A percentile compares a stretch with the other conserved stretches of the same genome.
Evolutionary conservation across 2,113 vertebrate species (phyloP).

Genomic region (Labeo catla): DNA sequence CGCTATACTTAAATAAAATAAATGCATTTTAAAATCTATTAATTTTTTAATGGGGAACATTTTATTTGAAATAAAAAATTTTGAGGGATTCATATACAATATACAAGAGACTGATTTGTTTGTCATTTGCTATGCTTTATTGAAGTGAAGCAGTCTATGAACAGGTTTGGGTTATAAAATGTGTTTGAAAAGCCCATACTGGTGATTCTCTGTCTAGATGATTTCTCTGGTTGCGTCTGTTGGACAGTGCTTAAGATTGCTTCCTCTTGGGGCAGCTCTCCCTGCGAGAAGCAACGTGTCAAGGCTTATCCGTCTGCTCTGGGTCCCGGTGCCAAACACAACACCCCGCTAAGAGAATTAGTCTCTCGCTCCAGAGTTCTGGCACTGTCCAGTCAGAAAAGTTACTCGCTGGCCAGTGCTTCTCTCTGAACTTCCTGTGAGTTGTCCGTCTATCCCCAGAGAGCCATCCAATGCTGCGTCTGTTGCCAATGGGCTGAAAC

Average conservation of each 20-base stretch:
- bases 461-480: slow-evolving; percentile 20
- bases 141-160: background rate
- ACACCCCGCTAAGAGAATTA: slow-evolving; percentile 55
- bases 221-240: slow-evolving; percentile 2
- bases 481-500: slow-evolving; percentile 17
- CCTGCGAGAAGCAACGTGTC: slow-evolving; percentile 6
- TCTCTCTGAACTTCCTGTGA: background rate
- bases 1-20: too few species aligned
- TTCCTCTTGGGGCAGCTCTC: slow-evolving; percentile 16
- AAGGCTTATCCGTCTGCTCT: slow-evolving; percentile 49
- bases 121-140: background rate
- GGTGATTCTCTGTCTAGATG: background rate
- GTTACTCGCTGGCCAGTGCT: slow-evolving; percentile 2
- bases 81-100: too few species aligned
- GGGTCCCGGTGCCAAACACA: slow-evolving; percentile 46
- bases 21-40: too few species aligned
- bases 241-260: slow-evolving; percentile 11
- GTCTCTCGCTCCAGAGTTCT: slow-evolving; percentile 22
- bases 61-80: background rate
- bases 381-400: slow-evolving; percentile 10
- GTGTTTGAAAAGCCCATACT: background rate
- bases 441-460: slow-evolving; percentile 21
- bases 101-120: background rate
- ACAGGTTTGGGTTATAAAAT: background rate
- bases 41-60: background rate